Evolutionary conservation across 2,888 invertebrate genomes (phyloP), one percentile per base, ranked within the genome.

Genomic region (Euplexia lucipara): DNA sequence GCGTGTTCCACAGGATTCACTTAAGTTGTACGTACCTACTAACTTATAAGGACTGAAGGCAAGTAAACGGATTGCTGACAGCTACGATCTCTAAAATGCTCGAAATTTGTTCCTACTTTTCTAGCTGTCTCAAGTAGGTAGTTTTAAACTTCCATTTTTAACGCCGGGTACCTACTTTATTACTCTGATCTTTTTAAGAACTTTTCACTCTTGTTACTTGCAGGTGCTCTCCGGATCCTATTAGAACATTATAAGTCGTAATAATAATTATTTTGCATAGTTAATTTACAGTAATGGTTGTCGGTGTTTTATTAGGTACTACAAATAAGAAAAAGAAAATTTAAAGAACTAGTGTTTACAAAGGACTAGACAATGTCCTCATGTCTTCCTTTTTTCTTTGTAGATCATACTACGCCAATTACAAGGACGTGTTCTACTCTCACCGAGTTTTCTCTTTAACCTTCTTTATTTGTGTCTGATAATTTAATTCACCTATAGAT

Each of bases 401-500:
- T 14, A 37, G 10, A 30, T 20, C 10, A 49, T n/a, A 30, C 10
- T 18, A 16, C 34, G 14, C 7, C n/a, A 70, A 49, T 54, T 73
- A 49, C 37, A 18, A 49, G n/a, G 18, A 22, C 42, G 26, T 30
- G 47, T n/a, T 20, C 41, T 35, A 42, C 41, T 42, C 35, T 44
- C 53, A 35, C 20, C 1, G 9, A 62, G 35, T 48, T 60, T 42
- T 14, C 37, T 32, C 14, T 37, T n/a, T 20, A 26, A 67, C 52
- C 67, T 77, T 59, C 14, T 35, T 58, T 53, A 60, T 48, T 57
- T 66, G 60, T 22, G 39, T n/a, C n/a, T n/a, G 16, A 41, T 66
- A 64, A 75, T 67, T 71, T 61, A 67, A 70, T 79, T 79, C 57
- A 32, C 34, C 22, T 57, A n/a, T n/a, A 58, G 41, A 75, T 75